Percentiles rank a stretch among this genome's conserved stretches.
Evolutionary conservation across 2,888 invertebrate species (phyloP).

Genomic region (Resseliella maxima): DNA sequence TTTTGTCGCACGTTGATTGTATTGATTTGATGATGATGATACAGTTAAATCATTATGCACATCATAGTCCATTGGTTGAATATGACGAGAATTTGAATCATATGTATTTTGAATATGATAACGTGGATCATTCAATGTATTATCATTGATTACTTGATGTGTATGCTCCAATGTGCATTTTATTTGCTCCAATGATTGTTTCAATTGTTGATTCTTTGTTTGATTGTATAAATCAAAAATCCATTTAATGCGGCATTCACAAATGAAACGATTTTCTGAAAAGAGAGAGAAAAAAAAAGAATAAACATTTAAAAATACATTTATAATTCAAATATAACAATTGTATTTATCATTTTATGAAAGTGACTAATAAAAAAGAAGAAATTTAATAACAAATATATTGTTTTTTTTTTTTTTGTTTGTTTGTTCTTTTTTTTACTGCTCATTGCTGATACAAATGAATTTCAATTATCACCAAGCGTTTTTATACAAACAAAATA

Average conservation of each 20-base stretch:
- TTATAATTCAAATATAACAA: not conserved
- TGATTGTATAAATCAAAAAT: conserved; percentile 80
- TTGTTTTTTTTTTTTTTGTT: not conserved
- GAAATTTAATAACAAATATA: no score
- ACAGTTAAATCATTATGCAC: conserved; percentile 63
- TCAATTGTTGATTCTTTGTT: conserved; percentile 77
- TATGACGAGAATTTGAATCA: conserved; percentile 61
- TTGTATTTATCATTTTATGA: no score
- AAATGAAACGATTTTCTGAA: conserved; percentile 85
- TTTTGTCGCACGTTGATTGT: conserved; percentile 62
- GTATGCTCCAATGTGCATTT: conserved; percentile 75
- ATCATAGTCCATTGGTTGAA: conserved; percentile 65
- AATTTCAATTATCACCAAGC: no score
- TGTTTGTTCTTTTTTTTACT: no score
- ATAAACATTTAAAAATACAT: not conserved
- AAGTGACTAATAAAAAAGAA: no score
- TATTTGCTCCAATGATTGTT: conserved; percentile 76
- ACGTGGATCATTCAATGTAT: conserved; percentile 47
- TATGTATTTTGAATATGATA: conserved; percentile 59
- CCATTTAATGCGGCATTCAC: conserved; percentile 87
- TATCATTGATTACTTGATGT: not conserved
- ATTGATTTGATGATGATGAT: conserved; percentile 64
- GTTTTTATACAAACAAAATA: no score
- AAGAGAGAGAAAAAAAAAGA: not conserved
- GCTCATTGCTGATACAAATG: no score